Percentiles rank a stretch among this genome's conserved stretches.
phyloP scores from a whole-genome alignment of 2,888 invertebrate species.

The Orchestes rusci region DNA sequence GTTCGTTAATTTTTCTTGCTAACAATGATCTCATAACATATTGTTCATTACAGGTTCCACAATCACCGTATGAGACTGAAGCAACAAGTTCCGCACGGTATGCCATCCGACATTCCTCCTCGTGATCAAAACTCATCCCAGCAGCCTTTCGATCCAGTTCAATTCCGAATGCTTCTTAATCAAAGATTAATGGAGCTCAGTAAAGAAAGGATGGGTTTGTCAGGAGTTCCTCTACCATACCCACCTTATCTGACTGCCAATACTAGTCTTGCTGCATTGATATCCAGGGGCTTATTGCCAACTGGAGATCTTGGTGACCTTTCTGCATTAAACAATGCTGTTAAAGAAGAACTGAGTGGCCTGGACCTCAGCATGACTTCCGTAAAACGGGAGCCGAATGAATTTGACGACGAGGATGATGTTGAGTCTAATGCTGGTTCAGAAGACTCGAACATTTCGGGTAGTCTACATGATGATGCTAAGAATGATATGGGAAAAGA shows the following conservation, averaged over 20 bases:
- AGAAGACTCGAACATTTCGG: constrained; percentile 51
- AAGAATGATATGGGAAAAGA: constrained; percentile 54
- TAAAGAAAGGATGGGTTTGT: constrained; percentile 74
- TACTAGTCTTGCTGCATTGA: constrained; percentile 67
- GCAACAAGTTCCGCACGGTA: constrained; percentile 52
- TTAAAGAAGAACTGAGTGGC: constrained; percentile 76
- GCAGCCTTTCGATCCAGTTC: constrained; percentile 81
- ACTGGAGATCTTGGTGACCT: constrained; percentile 35
- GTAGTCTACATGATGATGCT: constrained; percentile 52
- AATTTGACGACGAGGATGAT: constrained; percentile 75
- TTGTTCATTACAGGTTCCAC: constrained; percentile 59
- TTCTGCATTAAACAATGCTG: constrained; percentile 35
- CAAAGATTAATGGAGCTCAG: constrained; percentile 83
- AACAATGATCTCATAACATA: neutral
- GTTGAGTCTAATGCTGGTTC: constrained; percentile 69
- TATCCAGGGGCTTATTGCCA: constrained; percentile 59
- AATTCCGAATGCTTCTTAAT: constrained; percentile 81
- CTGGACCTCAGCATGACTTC: constrained; percentile 81
- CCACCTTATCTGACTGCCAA: constrained; percentile 74
- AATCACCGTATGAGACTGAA: constrained; percentile 89
- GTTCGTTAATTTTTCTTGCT: neutral
- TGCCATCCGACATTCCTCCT: constrained; percentile 63
- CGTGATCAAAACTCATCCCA: constrained; percentile 62
- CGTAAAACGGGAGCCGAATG: constrained; percentile 69
- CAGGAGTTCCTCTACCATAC: constrained; percentile 68